These are phyloP conservation scores for Belonocnema kinseyi DNA, from an alignment of 1,140 invertebrate species.

Conservation along the genomic window DNA sequence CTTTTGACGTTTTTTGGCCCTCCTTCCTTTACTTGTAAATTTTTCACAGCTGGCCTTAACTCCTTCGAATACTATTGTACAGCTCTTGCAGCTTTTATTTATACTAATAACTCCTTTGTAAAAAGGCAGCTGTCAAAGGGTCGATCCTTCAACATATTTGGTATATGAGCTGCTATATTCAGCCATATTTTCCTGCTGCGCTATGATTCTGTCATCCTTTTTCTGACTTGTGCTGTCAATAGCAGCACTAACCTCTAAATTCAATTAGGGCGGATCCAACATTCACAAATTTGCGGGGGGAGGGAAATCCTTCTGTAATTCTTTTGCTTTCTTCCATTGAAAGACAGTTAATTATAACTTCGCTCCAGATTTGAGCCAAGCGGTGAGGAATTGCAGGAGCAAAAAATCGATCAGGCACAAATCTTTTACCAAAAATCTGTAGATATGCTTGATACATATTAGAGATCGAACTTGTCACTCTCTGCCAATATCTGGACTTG, in stretches of 20 bases:
- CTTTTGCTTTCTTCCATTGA: neutral
- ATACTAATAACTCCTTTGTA: neutral
- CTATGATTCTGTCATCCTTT: constrained; percentile 41
- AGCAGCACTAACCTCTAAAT: neutral
- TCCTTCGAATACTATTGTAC: neutral
- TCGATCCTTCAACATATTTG: too few species aligned
- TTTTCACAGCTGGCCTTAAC: neutral
- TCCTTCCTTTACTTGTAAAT: neutral
- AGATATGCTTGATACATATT: neutral
- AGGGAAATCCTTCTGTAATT: neutral
- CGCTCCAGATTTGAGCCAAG: neutral
- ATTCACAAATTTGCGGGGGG: constrained; percentile 40
- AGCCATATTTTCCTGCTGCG: neutral
- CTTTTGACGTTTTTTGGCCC: too few species aligned
- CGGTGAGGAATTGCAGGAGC: neutral
- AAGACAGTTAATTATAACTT: neutral
- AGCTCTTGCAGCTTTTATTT: neutral
- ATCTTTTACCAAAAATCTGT: neutral
- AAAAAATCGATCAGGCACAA: neutral
- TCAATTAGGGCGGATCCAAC: constrained; percentile 39
- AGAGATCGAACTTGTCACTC: too few species aligned
- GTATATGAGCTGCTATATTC: too few species aligned
- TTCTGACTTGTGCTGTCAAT: constrained; percentile 33
- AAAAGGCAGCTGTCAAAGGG: neutral
- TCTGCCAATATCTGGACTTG: too few species aligned